Base-by-base conservation (phyloP, 1,140 invertebrate species). In the Radopholus similis region DNA sequence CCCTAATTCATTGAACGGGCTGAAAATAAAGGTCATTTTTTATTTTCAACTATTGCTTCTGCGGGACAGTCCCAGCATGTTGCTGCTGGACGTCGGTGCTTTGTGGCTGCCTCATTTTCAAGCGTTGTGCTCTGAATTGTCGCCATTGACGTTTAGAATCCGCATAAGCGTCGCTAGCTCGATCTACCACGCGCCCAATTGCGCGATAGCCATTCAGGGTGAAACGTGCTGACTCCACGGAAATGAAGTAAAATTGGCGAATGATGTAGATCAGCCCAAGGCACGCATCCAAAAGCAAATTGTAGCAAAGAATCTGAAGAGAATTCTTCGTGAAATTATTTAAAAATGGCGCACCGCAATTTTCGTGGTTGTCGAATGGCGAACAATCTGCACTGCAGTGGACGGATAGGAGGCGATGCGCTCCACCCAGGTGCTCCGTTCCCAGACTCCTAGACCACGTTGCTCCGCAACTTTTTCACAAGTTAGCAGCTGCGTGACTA, bases 391-490 rank as follows among this genome's bases (percentile, higher is more conserved):
- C n/a, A 38, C 53, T 0, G 66, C 57, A 57, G 80, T 71, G 18
- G 73, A 64, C 15, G 78, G 78, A 18, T 72, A 70, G 9, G 77
- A 76, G 18, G 64, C 65, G 15, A 81, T 57, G 11, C 68, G 68
- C 55, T 81, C 79, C 4, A 82, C 80, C 75, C 73, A 78, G 13
- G 75, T 71, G 35, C 69, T 68, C 4, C 78, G 66, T 38, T 81
- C 77, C 80, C 80, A 81, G 8, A 81, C 64, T 6, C 78, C 79
- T 15, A 81, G 63, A 6, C 77, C 79, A 18, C 79, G 76, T 11
- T 73, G 69, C 37, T 81, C 80, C 3, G 79, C 79, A 26, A 81
- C 59, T 58, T 82, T 80, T 58, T 81, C 79, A 49, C 67, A 69
- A 47, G 79, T 80, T 23, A 81, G 58, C 18, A 81, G 74, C 23